A percentile compares a stretch with the other conserved stretches of the same genome.
Evolutionary conservation across 53 echinoderm and acorn worm genomes (phyloP).

Genomic region (Patiria pectinifera): DNA sequence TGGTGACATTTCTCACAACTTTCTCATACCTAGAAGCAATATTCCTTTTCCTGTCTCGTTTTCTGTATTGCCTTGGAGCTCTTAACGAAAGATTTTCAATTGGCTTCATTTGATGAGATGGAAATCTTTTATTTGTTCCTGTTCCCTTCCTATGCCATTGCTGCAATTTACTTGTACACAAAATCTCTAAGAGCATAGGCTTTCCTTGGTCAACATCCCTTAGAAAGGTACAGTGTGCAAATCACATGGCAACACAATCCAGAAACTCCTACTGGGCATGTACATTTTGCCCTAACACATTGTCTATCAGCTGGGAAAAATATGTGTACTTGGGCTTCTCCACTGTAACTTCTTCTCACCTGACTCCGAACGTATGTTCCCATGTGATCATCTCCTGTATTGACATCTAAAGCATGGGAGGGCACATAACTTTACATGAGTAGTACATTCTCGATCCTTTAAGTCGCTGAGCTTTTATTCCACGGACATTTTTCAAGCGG

Average conservation of each 20-base stretch:
- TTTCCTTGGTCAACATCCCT: background rate
- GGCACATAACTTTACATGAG: background rate
- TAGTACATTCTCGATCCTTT: constrained; percentile 17
- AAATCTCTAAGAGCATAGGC: background rate
- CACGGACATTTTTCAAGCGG: constrained; percentile 16
- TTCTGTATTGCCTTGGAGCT: constrained; percentile 18
- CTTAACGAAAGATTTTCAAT: background rate
- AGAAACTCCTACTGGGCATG: constrained; percentile 22
- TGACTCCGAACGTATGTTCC: constrained; percentile 22
- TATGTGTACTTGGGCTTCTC: constrained; percentile 27
- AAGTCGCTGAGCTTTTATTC: constrained; percentile 25
- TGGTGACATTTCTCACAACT: background rate
- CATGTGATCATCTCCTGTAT: background rate
- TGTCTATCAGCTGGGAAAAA: background rate
- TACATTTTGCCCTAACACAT: constrained; percentile 4
- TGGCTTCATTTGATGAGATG: constrained; percentile 31
- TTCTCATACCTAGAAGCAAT: background rate
- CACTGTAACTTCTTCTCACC: constrained; percentile 9
- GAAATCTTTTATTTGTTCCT: constrained; percentile 11
- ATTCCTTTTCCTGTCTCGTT: background rate
- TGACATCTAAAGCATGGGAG: background rate
- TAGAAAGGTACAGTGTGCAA: constrained; percentile 4
- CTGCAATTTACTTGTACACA: constrained; percentile 6
- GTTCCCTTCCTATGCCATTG: constrained; percentile 14
- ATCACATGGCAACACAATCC: constrained; percentile 21